These are phyloP conservation scores for Drosophila acutilabella DNA, from an alignment of 2,888 invertebrate genomes.

Conservation along the genomic window DNA sequence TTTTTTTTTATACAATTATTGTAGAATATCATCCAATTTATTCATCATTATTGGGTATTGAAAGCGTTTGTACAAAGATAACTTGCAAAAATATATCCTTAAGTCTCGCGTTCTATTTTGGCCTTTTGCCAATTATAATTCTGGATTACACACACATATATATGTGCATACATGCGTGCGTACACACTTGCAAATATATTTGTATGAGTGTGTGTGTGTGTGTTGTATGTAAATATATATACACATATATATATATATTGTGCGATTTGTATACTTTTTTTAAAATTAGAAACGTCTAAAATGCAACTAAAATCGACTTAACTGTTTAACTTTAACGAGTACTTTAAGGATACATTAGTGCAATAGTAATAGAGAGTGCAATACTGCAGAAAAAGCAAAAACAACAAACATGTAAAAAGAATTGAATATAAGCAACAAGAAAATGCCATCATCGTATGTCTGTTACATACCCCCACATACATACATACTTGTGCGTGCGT, in stretches of 20 bases:
- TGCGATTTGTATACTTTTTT: constrained; percentile 26
- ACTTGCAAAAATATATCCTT: constrained; percentile 29
- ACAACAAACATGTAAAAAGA: constrained; percentile 15
- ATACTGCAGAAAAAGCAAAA: constrained; percentile 31
- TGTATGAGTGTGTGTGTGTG: background rate
- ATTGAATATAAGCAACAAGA: constrained; percentile 1
- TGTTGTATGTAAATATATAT: constrained; percentile 7
- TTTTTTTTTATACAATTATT: constrained; percentile 11
- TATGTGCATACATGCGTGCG: constrained; percentile 8
- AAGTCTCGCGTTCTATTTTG: constrained; percentile 42
- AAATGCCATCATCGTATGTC: constrained; percentile 12
- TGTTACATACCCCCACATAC: background rate
- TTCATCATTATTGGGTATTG: constrained; percentile 14
- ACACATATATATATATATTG: constrained; percentile 27
- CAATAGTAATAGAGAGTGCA: constrained; percentile 55
- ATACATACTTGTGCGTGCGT: constrained; percentile 11
- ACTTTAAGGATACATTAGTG: constrained; percentile 54
- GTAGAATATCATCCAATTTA: constrained; percentile 27
- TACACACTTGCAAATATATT: background rate
- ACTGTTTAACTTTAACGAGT: constrained; percentile 45
- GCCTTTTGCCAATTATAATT: constrained; percentile 37
- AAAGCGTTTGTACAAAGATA: constrained; percentile 53
- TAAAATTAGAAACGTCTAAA: constrained; percentile 29
- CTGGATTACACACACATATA: constrained; percentile 14
- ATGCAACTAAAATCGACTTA: constrained; percentile 31